These are phyloP conservation scores for Tricholaema leucomelas DNA, from an alignment of 2,113 vertebrate species.

Conservation along the genomic window DNA sequence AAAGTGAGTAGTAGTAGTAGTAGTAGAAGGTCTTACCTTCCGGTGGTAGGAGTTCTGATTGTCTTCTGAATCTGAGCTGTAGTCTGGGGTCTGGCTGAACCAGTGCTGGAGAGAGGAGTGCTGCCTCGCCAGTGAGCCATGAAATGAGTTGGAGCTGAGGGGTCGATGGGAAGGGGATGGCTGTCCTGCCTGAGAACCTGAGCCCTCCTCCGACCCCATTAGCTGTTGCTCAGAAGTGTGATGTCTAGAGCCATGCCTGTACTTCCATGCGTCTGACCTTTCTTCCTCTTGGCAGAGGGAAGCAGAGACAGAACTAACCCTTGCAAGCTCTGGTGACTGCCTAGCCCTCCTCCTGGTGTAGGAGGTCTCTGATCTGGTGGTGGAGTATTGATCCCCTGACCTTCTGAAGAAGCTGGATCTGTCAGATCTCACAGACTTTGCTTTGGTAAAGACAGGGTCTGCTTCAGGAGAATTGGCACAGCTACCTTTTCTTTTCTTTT, in stretches of 20 bases:
- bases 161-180: conserved; percentile 20
- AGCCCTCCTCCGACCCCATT: conserved; percentile 43
- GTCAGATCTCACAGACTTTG: conserved; percentile 66
- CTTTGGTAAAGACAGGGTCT: conserved; percentile 64
- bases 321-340: conserved; percentile 44
- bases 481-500: conserved; percentile 67
- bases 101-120: conserved; percentile 24
- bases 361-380: conserved; percentile 59
- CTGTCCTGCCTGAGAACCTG: conserved; percentile 66
- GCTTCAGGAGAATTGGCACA: conserved; percentile 61
- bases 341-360: conserved; percentile 54
- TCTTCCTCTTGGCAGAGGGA: conserved; percentile 40
- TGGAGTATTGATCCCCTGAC: conserved; percentile 59
- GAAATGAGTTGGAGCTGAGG: not conserved
- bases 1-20: conserved; percentile 28
- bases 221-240: conserved; percentile 24
- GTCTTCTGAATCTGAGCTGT: conserved; percentile 66
- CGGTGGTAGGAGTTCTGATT: conserved; percentile 20
- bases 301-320: conserved; percentile 56
- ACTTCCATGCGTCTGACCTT: conserved; percentile 36
- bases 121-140: conserved; percentile 29
- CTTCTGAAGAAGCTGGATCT: conserved; percentile 58
- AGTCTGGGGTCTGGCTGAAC: conserved; percentile 29
- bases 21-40: conserved; percentile 60
- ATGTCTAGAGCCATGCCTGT: conserved; percentile 59